Evolutionary conservation across 2,888 invertebrate species (phyloP).

Genomic region (Beris chalybata): DNA sequence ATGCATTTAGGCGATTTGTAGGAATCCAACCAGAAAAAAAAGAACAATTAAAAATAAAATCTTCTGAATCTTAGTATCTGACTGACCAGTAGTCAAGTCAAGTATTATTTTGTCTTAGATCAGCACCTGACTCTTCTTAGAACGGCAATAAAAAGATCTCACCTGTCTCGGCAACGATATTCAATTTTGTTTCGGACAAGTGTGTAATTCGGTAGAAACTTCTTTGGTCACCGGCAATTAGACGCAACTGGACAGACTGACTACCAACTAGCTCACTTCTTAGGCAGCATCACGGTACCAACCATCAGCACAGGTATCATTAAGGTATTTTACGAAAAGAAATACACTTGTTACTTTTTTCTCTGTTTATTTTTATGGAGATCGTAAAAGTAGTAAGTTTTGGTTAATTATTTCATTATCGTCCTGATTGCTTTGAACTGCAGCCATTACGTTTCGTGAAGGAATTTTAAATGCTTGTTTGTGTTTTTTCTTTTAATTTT

Average conservation of each 20-base stretch:
- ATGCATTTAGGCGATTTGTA: too few relatives aligned
- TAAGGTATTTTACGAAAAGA: slow-evolving; percentile 11
- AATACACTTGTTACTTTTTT: slow-evolving; percentile 25
- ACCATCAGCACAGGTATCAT: slow-evolving; percentile 11
- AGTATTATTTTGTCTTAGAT: too few relatives aligned
- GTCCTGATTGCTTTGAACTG: slow-evolving; percentile 15
- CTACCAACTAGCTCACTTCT: too few relatives aligned
- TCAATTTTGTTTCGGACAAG: slow-evolving; percentile 3
- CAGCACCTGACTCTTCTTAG: slow-evolving; percentile 15
- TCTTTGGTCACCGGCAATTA: slow-evolving; percentile 27
- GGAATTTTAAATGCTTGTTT: too few relatives aligned
- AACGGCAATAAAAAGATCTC: slow-evolving; percentile 28
- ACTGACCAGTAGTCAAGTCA: too few relatives aligned
- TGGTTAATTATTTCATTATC: slow-evolving; percentile 28
- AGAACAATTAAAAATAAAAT: too few relatives aligned
- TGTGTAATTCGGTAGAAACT: slow-evolving; percentile 32
- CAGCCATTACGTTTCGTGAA: too few relatives aligned
- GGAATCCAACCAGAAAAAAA: too few relatives aligned
- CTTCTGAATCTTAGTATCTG: too few relatives aligned
- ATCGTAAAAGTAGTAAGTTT: slow-evolving; percentile 21
- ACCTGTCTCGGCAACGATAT: slow-evolving; percentile 20
- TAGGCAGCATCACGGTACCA: background rate
- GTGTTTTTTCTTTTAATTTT: too few relatives aligned
- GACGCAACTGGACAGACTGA: background rate
- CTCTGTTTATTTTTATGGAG: slow-evolving; percentile 21